Percentiles rank a stretch among this genome's conserved stretches.
phyloP scores from a whole-genome alignment of 2,113 vertebrate species.

The Callionymus lyra region DNA sequence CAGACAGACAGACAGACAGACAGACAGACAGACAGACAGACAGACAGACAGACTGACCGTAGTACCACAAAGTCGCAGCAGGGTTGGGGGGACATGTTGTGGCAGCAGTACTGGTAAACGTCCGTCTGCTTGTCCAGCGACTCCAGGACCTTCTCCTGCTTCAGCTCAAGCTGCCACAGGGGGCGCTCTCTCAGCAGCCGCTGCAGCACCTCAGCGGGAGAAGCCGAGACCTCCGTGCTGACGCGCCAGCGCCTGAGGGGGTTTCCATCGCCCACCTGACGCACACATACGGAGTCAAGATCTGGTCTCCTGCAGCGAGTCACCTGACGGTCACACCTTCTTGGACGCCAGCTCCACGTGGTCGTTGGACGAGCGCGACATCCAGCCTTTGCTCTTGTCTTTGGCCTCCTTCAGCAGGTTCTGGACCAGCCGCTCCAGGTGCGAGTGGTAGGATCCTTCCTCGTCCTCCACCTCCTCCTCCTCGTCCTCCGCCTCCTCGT shows the following conservation, averaged over 20 bases:
- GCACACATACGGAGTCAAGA: not conserved
- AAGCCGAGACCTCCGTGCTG: conserved; percentile 78
- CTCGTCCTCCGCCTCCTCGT: conserved; percentile 47
- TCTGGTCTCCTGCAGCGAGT: not conserved
- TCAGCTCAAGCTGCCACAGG: conserved; percentile 83
- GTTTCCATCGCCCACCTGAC: conserved; percentile 86
- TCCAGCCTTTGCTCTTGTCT: conserved; percentile 90
- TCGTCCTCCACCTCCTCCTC: conserved; percentile 74
- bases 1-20: too few relatives aligned
- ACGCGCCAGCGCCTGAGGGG: conserved; percentile 86
- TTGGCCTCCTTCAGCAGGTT: conserved; percentile 83
- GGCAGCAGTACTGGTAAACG: conserved; percentile 83
- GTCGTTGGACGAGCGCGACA: conserved; percentile 71
- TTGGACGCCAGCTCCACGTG: conserved; percentile 84
- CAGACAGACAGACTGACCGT: conserved; percentile 72
- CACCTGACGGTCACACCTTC: conserved; percentile 69
- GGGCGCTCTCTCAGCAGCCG: conserved; percentile 85
- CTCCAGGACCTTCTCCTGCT: conserved; percentile 87
- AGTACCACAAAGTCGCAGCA: conserved; percentile 87
- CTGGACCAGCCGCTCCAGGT: conserved; percentile 78
- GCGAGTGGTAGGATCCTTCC: conserved; percentile 71
- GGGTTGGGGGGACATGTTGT: conserved; percentile 87
- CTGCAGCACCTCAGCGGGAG: conserved; percentile 80
- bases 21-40: too few relatives aligned
- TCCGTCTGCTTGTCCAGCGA: conserved; percentile 86